Evolutionary conservation across 2,113 vertebrate genomes (phyloP), one percentile per base, ranked within the genome.

Genomic region (Chaetodon auriga): DNA sequence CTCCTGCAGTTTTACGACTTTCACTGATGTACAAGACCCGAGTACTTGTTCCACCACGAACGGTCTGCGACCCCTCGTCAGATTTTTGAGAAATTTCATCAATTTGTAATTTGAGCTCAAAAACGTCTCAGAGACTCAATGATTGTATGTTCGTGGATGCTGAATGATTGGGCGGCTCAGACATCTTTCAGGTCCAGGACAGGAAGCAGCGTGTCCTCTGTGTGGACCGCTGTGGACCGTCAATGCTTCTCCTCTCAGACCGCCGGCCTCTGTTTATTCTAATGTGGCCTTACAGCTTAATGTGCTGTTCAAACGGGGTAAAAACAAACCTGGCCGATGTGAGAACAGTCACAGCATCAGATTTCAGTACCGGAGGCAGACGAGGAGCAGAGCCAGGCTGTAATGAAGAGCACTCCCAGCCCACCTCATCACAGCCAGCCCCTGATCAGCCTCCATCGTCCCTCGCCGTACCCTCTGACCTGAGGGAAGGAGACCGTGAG

Each of bases 381-480:
- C 65, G 41, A 68, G 64, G 58, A 81, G 69, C n/a, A 2, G 62
- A 88, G 75, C 80, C 76, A 68, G 80, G 58, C 54, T 19, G 38
- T 71, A 65, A 83, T 70, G 78, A 81, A 64, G 83, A 78, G 53
- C 66, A 51, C 61, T 75, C 68, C 49, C 64, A 23, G 45, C 15
- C 46, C 68, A 11, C 45, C 71, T 64, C 30, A 0, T 74, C 69
- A 61, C 69, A 74, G 84, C 84, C 79, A 82, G 75, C 70, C 70
- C 64, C 64, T 25, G 74, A 63, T 68, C 69, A 6, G 68, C 45
- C 65, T 54, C 30, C 48, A 25, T 6, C 63, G 15, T 14, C 64
- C 30, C 54, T 13, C 65, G 1, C n/a, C 4, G 21, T 55, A 7
- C 25, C 73, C 78, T 45, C 36, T 74, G 74, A 84, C 80, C 81